Base-by-base conservation (phyloP, 2,113 vertebrate genomes). In the Dolichallabes microphthalmus region DNA sequence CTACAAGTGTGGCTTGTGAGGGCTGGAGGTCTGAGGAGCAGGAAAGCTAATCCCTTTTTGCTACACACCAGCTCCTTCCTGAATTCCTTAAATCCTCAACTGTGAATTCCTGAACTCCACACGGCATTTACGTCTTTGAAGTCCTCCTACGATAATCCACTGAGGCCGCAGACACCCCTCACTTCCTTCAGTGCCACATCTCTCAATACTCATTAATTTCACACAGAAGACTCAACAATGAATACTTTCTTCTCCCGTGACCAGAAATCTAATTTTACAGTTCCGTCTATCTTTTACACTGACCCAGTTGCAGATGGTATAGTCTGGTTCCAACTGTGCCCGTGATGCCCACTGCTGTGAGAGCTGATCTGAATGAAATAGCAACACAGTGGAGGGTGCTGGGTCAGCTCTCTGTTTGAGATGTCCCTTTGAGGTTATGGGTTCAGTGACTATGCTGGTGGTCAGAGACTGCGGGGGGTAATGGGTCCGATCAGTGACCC, bases 121-220 rank as follows among this genome's bases (percentile, higher is more conserved):
- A 84, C 64, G 80, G 83, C 45, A 85, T 87, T 61, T 15, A 13
- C 35, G 52, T 55, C 83, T 89, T 87, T 89, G 83, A 87, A 85
- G 86, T 55, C 55, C 63, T 82, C 55, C 17, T 27, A 32, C 22
- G 55, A 30, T 61, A 88, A 86, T 83, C 84, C 81, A 83, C 69
- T 53, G 80, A 85, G 81, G 80, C 58, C 85, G 86, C 75, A 71
- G 80, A 35, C 86, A 86, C 53, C 68, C 39, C 79, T 85, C 58
- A 87, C 82, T 87, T 82, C 66, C 83, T 76, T 19, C 45, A 75
- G 55, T 64, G 20, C 39, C n/a, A 75, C 58, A 39, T 30, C 27
- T 75, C 80, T 55, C 64, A 83, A 66, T 0, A 14, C 60, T 89
- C 80, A 89, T 89, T 86, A 89, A 80, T 58, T 69, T 35, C 22